A percentile compares a stretch with the other conserved stretches of the same genome.
phyloP scores from a whole-genome alignment of 92 coral and sea anemone species.

The Phymanthus crucifer region DNA sequence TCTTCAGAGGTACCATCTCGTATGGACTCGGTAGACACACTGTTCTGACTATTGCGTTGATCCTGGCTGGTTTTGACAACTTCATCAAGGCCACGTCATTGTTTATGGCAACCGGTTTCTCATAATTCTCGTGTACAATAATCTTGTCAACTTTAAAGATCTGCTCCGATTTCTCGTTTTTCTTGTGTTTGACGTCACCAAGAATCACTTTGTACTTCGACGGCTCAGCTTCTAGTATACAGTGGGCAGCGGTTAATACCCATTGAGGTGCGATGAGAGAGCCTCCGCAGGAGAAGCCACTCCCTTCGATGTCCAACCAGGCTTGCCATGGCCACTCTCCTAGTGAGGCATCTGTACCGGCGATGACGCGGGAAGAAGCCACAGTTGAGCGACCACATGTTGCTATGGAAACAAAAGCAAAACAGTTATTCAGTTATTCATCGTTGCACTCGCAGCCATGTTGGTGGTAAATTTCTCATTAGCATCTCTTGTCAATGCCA shows the following conservation, averaged over 20 bases:
- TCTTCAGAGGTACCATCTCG: conserved; percentile 42
- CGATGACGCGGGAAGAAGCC: conserved; percentile 42
- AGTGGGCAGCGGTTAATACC: conserved; percentile 68
- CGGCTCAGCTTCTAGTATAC: conserved; percentile 32
- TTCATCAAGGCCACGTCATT: conserved; percentile 69
- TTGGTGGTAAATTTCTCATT: not conserved
- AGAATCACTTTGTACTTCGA: conserved; percentile 30
- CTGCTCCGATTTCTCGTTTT: conserved; percentile 45
- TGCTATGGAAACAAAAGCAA: conserved; percentile 3
- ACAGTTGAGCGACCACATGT: conserved; percentile 30
- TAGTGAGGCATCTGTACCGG: conserved; percentile 46
- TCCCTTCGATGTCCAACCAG: conserved; percentile 40
- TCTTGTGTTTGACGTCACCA: conserved; percentile 46
- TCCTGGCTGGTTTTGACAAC: conserved; percentile 41
- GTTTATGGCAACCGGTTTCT: conserved; percentile 56
- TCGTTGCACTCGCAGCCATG: no score
- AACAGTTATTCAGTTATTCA: not conserved
- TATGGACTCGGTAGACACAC: conserved; percentile 63
- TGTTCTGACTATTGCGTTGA: conserved; percentile 55
- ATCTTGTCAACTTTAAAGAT: conserved; percentile 22
- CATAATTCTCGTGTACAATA: conserved; percentile 35
- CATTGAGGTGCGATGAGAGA: conserved; percentile 54
- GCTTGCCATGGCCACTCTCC: conserved; percentile 73
- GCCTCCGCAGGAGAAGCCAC: conserved; percentile 63
- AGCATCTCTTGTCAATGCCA: not conserved